Conservation (phyloP, 2,113 vertebrate genomes). For the Rhinopomastus cyanomelas region DNA sequence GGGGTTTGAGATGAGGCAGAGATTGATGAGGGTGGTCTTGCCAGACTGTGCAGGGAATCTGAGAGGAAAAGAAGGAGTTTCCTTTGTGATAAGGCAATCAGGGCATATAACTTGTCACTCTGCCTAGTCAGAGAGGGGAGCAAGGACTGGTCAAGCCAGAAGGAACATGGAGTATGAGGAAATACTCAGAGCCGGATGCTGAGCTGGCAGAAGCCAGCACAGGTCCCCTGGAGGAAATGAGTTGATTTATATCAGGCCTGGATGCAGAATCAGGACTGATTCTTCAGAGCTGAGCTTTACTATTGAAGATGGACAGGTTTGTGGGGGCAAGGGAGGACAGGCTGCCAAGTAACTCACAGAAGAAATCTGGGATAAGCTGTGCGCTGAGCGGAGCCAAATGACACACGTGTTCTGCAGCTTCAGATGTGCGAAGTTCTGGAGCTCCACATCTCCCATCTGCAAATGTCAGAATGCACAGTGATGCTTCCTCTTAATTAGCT, state of each 20-base stretch:
- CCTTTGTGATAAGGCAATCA: not conserved
- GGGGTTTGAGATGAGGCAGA: not conserved
- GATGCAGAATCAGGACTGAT: not conserved
- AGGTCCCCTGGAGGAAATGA: not conserved
- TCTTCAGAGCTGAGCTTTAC: conserved; percentile 15
- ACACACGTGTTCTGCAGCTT: not conserved
- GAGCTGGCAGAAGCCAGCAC: not conserved
- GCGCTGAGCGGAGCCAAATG: conserved; percentile 27
- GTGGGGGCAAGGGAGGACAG: not conserved
- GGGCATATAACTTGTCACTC: not conserved
- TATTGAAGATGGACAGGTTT: conserved; percentile 13
- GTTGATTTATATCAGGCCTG: conserved; percentile 5
- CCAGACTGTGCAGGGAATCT: not conserved
- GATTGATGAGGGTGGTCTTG: not conserved
- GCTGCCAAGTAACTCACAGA: conserved; percentile 20
- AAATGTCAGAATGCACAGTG: not conserved
- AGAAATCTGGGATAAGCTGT: conserved; percentile 8
- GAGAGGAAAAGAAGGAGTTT: conserved; percentile 6
- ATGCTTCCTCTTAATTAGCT: not conserved
- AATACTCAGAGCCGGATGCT: not conserved
- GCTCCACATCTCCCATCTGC: not conserved
- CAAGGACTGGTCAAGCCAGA: not conserved
- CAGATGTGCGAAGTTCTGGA: not conserved
- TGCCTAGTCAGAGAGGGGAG: not conserved
- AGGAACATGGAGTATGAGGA: not conserved